Percentiles rank a stretch among this genome's conserved stretches.
Conservation (phyloP, 37 sponge, comb jelly and placozoan genomes). For the Amphimedon queenslandica region DNA sequence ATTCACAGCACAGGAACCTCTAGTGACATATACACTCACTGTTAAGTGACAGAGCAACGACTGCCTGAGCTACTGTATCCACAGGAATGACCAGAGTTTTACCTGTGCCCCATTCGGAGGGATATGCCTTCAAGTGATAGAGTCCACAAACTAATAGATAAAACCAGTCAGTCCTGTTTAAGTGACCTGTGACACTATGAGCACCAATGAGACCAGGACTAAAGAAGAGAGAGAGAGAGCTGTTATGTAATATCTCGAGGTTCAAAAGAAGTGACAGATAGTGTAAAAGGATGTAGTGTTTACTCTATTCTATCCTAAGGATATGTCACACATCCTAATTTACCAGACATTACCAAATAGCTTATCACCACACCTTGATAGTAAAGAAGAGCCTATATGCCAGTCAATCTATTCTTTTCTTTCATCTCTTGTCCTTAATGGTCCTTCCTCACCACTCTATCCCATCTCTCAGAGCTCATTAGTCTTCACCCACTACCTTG, state of each 20-base stretch:
- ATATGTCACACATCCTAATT: no score
- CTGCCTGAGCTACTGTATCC: conserved; percentile 41
- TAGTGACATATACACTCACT: neutral
- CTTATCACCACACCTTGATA: no score
- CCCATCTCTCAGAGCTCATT: no score
- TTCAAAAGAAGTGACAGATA: neutral
- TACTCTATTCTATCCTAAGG: no score
- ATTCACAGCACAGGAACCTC: no score
- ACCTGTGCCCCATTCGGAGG: conserved; percentile 12
- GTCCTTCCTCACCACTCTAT: no score
- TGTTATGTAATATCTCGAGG: neutral
- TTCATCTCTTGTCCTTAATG: no score
- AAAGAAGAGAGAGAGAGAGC: neutral
- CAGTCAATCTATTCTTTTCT: no score
- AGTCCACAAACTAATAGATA: conserved; percentile 22
- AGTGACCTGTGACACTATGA: conserved; percentile 38
- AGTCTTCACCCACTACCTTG: no score
- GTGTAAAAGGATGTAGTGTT: neutral
- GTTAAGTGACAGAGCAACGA: neutral
- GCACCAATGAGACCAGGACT: conserved; percentile 60
- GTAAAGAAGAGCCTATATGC: no score
- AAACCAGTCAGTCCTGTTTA: conserved; percentile 47
- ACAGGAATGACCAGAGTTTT: conserved; percentile 26
- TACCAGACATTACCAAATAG: no score
- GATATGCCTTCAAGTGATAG: conserved; percentile 10